A percentile compares a stretch with the other conserved stretches of the same genome.
phyloP scores from a whole-genome alignment of 2,888 invertebrate genomes.

The Hyles lineata region DNA sequence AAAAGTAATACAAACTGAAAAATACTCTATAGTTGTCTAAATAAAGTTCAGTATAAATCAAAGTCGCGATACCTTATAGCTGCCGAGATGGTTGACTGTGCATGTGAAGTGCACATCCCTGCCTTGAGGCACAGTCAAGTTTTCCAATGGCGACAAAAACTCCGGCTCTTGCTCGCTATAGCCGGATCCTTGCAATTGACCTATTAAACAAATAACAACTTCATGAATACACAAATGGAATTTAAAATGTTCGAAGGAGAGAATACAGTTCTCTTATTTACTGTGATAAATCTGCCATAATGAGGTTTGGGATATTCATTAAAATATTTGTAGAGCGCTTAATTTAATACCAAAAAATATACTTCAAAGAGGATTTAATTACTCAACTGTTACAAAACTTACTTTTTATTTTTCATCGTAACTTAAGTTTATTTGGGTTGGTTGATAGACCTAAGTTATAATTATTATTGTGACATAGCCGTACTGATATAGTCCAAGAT shows the following conservation, averaged over 20 bases:
- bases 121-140: constrained; percentile 93
- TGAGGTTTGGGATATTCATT: neutral
- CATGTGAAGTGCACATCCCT: constrained; percentile 95
- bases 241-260: neutral
- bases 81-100: constrained; percentile 93
- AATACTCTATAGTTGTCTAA: neutral
- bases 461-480: too few relatives aligned
- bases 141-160: constrained; percentile 93
- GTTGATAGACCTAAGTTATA: too few relatives aligned
- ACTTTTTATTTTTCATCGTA: too few relatives aligned
- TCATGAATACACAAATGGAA: constrained; percentile 10
- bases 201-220: constrained; percentile 50
- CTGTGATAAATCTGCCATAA: neutral
- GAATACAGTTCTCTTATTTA: neutral
- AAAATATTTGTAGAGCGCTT: neutral
- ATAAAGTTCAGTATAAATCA: neutral
- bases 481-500: too few relatives aligned
- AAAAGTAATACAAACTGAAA: too few relatives aligned
- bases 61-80: constrained; percentile 87
- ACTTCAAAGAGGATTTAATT: too few relatives aligned
- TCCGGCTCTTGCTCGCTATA: constrained; percentile 86
- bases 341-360: neutral
- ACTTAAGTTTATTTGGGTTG: too few relatives aligned
- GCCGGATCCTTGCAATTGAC: constrained; percentile 77
- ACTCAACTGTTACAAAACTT: too few relatives aligned